These are phyloP conservation scores for Zygaena filipendulae DNA, from an alignment of 2,888 invertebrate genomes.

Conservation along the genomic window DNA sequence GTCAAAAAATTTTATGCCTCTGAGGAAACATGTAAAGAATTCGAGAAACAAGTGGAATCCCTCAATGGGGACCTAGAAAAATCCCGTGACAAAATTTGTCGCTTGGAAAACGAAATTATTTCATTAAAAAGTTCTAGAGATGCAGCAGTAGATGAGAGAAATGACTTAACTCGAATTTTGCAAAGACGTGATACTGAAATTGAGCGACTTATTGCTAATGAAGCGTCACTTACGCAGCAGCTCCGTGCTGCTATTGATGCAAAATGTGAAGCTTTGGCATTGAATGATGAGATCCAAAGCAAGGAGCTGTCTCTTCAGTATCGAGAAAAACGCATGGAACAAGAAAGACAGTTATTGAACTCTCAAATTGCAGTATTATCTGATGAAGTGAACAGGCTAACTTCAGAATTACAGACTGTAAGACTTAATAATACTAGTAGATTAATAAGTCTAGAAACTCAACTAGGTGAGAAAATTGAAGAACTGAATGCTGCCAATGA, in stretches of 20 bases:
- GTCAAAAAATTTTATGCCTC: conserved; percentile 71
- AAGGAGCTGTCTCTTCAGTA: conserved; percentile 82
- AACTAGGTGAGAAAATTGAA: conserved; percentile 81
- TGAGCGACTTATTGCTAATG: conserved; percentile 76
- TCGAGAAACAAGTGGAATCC: conserved; percentile 72
- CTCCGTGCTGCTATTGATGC: conserved; percentile 79
- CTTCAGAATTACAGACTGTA: conserved; percentile 80
- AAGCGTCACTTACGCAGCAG: conserved; percentile 77
- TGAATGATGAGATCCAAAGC: conserved; percentile 83
- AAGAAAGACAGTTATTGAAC: conserved; percentile 79
- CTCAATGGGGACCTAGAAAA: conserved; percentile 73
- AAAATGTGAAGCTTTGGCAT: conserved; percentile 85
- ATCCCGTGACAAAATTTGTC: conserved; percentile 71
- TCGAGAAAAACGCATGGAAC: conserved; percentile 86
- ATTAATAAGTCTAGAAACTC: conserved; percentile 77
- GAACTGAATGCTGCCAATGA: conserved; percentile 80
- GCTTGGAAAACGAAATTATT: conserved; percentile 73
- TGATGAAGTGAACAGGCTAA: conserved; percentile 81
- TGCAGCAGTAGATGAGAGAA: conserved; percentile 78
- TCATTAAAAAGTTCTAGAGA: conserved; percentile 77
- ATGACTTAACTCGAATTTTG: conserved; percentile 76
- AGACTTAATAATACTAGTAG: conserved; percentile 75
- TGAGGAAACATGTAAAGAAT: conserved; percentile 70
- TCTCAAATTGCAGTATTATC: conserved; percentile 83
- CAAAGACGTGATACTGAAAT: conserved; percentile 79